phyloP scores from a whole-genome alignment of 2,888 invertebrate genomes.

The Epinotia bilunana region DNA sequence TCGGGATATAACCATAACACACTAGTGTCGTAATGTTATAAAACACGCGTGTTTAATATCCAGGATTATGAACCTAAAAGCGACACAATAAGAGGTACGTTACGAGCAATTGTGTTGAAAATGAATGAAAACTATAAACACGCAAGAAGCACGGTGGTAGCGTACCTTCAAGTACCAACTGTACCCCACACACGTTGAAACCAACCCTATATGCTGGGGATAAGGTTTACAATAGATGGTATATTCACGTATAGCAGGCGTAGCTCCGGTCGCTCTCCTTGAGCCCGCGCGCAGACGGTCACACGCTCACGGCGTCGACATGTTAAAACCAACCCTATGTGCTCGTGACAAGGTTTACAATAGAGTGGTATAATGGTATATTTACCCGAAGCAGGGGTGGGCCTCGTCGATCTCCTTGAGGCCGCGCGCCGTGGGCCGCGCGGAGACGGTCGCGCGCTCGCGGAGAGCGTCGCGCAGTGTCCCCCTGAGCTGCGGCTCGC shows the following conservation, averaged over 20 bases:
- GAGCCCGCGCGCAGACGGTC: background rate
- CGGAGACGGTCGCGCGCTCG: constrained; percentile 93
- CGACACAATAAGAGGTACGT: too few species aligned
- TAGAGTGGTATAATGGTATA: background rate
- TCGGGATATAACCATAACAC: too few species aligned
- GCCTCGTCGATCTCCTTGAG: constrained; percentile 97
- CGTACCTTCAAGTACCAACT: too few species aligned
- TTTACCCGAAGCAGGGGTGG: constrained; percentile 90
- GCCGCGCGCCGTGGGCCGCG: constrained; percentile 95
- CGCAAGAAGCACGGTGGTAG: too few species aligned
- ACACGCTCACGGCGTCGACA: background rate
- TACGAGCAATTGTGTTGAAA: too few species aligned
- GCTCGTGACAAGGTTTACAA: background rate
- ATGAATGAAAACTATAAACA: too few species aligned
- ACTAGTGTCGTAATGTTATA: too few species aligned
- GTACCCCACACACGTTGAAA: too few species aligned
- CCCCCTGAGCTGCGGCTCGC: constrained; percentile 95
- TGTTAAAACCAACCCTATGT: background rate
- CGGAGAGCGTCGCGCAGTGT: constrained; percentile 94
- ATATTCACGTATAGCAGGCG: background rate
- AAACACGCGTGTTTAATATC: too few species aligned
- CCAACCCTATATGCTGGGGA: too few species aligned
- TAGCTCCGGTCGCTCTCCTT: background rate
- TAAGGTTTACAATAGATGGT: background rate
- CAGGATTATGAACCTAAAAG: too few species aligned